A percentile compares a stretch with the other conserved stretches of the same genome.
Evolutionary conservation across 2,797 vertebrate species (phyloP).

Genomic region (Notolabrus celidotus): DNA sequence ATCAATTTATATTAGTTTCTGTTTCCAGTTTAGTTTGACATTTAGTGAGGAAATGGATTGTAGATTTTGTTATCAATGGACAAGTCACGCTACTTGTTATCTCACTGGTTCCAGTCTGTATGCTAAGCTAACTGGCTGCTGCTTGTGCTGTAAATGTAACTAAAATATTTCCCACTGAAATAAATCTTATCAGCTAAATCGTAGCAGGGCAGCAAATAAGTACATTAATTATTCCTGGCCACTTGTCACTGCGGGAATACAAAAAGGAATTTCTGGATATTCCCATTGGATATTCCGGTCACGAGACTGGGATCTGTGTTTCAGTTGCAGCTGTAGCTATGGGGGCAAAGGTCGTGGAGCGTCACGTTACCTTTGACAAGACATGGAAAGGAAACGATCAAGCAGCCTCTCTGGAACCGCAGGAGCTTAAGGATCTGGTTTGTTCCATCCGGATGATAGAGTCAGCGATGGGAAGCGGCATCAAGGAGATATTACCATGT

Average conservation of each 20-base stretch:
- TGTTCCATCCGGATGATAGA: conserved; percentile 91
- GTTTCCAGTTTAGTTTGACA: too few species aligned
- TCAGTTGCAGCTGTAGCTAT: conserved; percentile 93
- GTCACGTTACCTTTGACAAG: conserved; percentile 95
- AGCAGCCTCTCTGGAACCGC: conserved; percentile 88
- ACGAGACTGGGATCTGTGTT: conserved; percentile 92
- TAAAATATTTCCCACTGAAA: too few species aligned
- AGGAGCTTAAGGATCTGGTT: conserved; percentile 91
- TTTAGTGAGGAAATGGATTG: too few species aligned
- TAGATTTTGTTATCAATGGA: too few species aligned
- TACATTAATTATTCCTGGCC: not conserved
- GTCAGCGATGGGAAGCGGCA: conserved; percentile 87
- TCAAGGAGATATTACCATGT: conserved; percentile 91
- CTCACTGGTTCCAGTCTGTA: not conserved
- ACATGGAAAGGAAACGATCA: conserved; percentile 97
- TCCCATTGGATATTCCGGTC: conserved; percentile 97
- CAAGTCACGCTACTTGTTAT: too few species aligned
- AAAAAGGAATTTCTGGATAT: conserved; percentile 96
- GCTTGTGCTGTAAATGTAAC: too few species aligned
- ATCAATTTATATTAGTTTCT: too few species aligned
- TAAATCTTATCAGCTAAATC: too few species aligned
- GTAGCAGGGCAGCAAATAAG: not conserved
- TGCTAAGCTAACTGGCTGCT: not conserved
- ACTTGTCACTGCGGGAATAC: conserved; percentile 86
- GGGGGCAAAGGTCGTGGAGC: conserved; percentile 95